Conservation (phyloP, 2,113 vertebrate species). For the Promerops cafer region DNA sequence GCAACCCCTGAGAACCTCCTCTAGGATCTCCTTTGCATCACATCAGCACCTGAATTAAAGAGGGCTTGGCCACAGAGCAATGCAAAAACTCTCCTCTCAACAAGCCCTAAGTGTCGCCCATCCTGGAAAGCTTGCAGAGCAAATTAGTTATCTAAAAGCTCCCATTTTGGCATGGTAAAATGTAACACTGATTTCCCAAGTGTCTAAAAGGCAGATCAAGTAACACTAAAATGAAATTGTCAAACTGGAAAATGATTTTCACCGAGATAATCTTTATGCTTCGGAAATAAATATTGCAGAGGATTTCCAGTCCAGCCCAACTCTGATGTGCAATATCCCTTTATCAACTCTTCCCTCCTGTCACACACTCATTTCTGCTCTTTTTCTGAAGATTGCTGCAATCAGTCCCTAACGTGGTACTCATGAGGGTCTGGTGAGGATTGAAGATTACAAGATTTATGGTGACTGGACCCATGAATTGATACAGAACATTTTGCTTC, state of each 20-base stretch:
- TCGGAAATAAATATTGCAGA: slow-evolving; percentile 54
- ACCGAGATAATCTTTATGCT: slow-evolving; percentile 52
- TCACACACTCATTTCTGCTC: not conserved
- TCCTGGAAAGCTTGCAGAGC: slow-evolving; percentile 51
- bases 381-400: not conserved
- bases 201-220: slow-evolving; percentile 70
- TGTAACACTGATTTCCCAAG: slow-evolving; percentile 70
- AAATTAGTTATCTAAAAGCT: slow-evolving; percentile 70
- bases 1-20: not conserved
- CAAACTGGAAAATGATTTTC: slow-evolving; percentile 68
- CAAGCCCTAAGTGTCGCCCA: slow-evolving; percentile 27
- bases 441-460: not conserved
- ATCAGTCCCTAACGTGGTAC: not conserved
- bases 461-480: not conserved
- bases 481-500: not conserved
- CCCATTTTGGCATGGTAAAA: slow-evolving; percentile 56
- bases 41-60: slow-evolving; percentile 34
- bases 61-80: slow-evolving; percentile 42
- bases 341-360: not conserved
- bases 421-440: not conserved
- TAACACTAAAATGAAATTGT: slow-evolving; percentile 71
- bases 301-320: not conserved
- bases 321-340: not conserved
- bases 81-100: slow-evolving; percentile 58
- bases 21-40: slow-evolving; percentile 44